phyloP scores from a whole-genome alignment of 2,113 vertebrate genomes.

The Pavo muticus region DNA sequence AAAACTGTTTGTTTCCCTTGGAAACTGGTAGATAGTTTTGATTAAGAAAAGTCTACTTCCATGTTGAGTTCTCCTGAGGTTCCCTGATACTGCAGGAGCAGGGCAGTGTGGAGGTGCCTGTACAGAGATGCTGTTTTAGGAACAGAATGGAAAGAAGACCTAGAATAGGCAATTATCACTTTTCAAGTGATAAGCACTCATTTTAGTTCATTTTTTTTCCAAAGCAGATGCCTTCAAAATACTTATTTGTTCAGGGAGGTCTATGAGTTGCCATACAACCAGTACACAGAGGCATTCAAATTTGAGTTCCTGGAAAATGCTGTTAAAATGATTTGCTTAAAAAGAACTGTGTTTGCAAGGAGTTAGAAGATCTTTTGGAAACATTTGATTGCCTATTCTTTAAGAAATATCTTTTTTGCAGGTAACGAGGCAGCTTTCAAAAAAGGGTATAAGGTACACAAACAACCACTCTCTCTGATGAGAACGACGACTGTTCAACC shows the following conservation, averaged over 20 bases:
- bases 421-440: background rate
- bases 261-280: background rate
- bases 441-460: background rate
- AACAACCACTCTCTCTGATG: background rate
- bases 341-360: constrained; percentile 32
- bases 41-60: background rate
- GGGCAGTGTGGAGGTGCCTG: background rate
- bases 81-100: background rate
- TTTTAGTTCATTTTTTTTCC: background rate
- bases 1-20: constrained; percentile 33
- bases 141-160: background rate
- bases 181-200: background rate
- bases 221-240: background rate
- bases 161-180: background rate
- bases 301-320: background rate
- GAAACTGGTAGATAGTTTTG: constrained; percentile 9
- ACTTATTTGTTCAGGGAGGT: background rate
- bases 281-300: background rate
- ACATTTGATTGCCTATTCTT: background rate
- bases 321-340: background rate
- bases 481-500: background rate
- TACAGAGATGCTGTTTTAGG: background rate
- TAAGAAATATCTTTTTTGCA: background rate
- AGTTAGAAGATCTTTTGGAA: background rate
- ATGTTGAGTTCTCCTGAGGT: background rate